A percentile compares a stretch with the other conserved stretches of the same genome.
Conservation (phyloP, 2,113 vertebrate species). For the Agapornis roseicollis region DNA sequence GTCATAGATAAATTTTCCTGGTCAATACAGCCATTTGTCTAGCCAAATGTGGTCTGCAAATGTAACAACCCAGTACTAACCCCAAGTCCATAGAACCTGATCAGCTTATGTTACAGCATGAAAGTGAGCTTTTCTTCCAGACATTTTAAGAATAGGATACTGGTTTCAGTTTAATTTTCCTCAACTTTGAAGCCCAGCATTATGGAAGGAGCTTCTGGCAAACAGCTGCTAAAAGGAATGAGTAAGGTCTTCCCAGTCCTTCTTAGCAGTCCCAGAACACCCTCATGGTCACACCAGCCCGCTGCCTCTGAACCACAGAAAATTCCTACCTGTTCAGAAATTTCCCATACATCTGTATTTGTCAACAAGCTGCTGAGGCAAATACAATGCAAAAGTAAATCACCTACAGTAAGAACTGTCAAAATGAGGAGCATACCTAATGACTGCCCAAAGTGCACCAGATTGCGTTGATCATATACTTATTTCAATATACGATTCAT, state of each 20-base stretch:
- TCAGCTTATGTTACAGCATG: background rate
- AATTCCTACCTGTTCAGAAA: background rate
- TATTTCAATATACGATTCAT: background rate
- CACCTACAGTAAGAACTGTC: background rate
- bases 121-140: background rate
- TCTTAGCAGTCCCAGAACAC: background rate
- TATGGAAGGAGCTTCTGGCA: background rate
- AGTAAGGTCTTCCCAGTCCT: background rate
- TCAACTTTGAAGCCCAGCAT: background rate
- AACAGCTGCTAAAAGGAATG: background rate
- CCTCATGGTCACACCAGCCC: background rate
- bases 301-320: rapidly evolving
- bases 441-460: background rate
- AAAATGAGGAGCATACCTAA: background rate
- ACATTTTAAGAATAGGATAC: background rate
- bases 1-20: background rate
- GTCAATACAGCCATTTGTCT: background rate
- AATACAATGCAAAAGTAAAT: background rate
- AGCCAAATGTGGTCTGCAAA: background rate
- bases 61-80: background rate
- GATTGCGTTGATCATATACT: background rate
- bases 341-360: background rate
- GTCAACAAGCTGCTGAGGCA: background rate
- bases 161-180: background rate
- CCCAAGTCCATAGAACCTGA: background rate